Conservation (phyloP, 1,140 invertebrate genomes). For the Lutraria rhynchaena region DNA sequence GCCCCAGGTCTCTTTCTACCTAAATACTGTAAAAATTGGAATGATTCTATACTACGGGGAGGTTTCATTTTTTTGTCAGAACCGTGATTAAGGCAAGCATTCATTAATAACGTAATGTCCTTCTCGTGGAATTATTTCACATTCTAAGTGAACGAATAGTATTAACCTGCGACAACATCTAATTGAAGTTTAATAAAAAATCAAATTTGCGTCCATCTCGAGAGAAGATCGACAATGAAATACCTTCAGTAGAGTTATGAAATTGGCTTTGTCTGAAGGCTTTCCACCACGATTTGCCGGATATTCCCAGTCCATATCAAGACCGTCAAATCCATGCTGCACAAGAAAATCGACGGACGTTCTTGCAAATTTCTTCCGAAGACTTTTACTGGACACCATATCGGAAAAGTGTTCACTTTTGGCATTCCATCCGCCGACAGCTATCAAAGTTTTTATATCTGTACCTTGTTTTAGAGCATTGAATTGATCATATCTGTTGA, state of each 20-base stretch:
- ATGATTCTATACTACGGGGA: too few relatives aligned
- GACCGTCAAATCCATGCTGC: slow-evolving; percentile 95
- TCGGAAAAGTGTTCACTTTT: slow-evolving; percentile 93
- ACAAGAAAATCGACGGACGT: slow-evolving; percentile 95
- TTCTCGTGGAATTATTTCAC: too few relatives aligned
- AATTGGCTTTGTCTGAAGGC: slow-evolving; percentile 63
- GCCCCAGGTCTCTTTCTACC: too few relatives aligned
- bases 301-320: slow-evolving; percentile 98
- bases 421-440: slow-evolving; percentile 97
- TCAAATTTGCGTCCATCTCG: too few relatives aligned
- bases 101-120: too few relatives aligned
- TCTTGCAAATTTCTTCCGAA: slow-evolving; percentile 90
- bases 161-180: neutral
- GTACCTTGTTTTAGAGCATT: slow-evolving; percentile 91
- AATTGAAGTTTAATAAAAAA: too few relatives aligned
- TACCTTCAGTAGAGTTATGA: slow-evolving; percentile 65
- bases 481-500: slow-evolving; percentile 53
- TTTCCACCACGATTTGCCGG: slow-evolving; percentile 82
- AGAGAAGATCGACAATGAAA: too few relatives aligned
- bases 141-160: too few relatives aligned
- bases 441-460: slow-evolving; percentile 93
- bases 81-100: too few relatives aligned
- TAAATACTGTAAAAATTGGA: too few relatives aligned
- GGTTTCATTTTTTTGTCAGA: too few relatives aligned
- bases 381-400: slow-evolving; percentile 84